These are phyloP conservation scores for Rhagium mordax DNA, from an alignment of 2,888 invertebrate genomes.

Conservation along the genomic window DNA sequence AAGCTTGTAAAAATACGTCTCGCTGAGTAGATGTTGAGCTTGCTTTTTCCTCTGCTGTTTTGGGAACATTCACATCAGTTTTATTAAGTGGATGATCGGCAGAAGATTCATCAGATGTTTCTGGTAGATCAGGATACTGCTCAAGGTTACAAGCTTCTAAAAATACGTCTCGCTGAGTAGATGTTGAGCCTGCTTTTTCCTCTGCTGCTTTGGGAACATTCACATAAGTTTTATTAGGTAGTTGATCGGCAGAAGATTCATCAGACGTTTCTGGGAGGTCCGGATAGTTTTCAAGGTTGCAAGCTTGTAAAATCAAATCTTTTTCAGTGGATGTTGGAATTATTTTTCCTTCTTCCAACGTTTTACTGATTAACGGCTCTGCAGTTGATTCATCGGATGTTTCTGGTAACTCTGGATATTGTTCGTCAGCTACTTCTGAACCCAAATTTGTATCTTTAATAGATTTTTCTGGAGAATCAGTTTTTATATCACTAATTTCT, in stretches of 20 bases:
- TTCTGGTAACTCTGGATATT: not conserved
- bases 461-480: constrained; percentile 13
- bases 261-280: not conserved
- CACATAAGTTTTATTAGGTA: not conserved
- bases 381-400: not conserved
- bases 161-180: not conserved
- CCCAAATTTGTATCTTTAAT: too few relatives aligned
- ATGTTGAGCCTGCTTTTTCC: not conserved
- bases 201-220: not conserved
- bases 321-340: too few relatives aligned
- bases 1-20: too few relatives aligned
- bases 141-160: too few relatives aligned
- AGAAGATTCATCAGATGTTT: not conserved
- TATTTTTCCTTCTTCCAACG: too few relatives aligned
- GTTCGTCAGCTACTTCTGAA: not conserved
- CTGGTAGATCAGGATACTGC: too few relatives aligned
- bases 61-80: too few relatives aligned
- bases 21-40: too few relatives aligned
- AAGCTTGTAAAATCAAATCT: too few relatives aligned
- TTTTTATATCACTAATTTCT: constrained; percentile 18
- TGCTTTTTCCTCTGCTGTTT: not conserved
- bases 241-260: not conserved
- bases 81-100: not conserved
- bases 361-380: too few relatives aligned
- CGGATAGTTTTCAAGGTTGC: not conserved